A percentile compares a stretch with the other conserved stretches of the same genome.
These are phyloP conservation scores for Diceros bicornis DNA, from an alignment of 2,797 vertebrate genomes.

Conservation along the genomic window DNA sequence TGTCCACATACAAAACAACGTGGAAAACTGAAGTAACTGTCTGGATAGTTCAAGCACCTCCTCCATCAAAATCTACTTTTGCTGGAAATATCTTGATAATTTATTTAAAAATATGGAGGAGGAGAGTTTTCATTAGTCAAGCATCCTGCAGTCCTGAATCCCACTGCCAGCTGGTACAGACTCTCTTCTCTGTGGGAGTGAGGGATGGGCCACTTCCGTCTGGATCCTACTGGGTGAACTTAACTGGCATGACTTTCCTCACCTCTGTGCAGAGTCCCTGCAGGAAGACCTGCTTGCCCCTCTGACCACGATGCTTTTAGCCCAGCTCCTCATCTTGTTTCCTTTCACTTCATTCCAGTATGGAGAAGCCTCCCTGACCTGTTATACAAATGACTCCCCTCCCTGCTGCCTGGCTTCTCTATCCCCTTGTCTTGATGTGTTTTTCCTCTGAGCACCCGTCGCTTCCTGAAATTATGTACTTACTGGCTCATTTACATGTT, in stretches of 20 bases:
- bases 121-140: background rate
- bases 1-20: background rate
- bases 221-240: accelerated
- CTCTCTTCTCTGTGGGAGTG: background rate
- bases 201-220: accelerated
- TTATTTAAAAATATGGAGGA: background rate
- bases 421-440: background rate
- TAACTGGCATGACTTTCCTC: too few relatives aligned
- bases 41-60: too few relatives aligned
- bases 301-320: accelerated
- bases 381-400: too few relatives aligned
- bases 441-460: background rate
- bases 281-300: accelerated
- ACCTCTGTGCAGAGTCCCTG: accelerated
- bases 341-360: accelerated
- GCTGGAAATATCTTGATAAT: background rate
- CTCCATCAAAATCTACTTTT: background rate
- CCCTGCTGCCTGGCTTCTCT: background rate
- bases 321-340: accelerated
- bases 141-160: too few relatives aligned
- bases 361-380: accelerated
- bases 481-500: accelerated
- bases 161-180: accelerated
- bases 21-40: background rate
- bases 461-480: accelerated